Evolutionary conservation across 2,888 invertebrate species (phyloP).

Genomic region (Villa cingulata): DNA sequence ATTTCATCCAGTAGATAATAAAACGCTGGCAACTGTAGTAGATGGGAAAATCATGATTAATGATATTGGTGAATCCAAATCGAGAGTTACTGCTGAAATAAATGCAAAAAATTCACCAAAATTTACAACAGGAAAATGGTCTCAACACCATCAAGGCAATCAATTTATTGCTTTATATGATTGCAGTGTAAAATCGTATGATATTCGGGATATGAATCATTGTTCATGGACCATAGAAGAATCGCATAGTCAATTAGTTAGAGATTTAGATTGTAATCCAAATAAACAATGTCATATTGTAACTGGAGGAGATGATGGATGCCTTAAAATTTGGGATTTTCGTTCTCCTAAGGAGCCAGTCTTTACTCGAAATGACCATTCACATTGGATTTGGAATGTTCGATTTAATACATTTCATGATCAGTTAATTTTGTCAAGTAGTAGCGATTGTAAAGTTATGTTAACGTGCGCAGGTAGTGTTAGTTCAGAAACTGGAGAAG

Average conservation of each 20-base stretch:
- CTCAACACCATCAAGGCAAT: conserved; percentile 64
- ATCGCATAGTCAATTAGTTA: conserved; percentile 75
- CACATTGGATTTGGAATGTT: conserved; percentile 91
- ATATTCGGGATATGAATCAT: conserved; percentile 63
- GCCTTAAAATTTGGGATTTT: conserved; percentile 92
- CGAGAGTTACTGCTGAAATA: conserved; percentile 36
- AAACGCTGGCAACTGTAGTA: conserved; percentile 58
- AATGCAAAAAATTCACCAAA: conserved; percentile 61
- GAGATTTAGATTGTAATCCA: conserved; percentile 95
- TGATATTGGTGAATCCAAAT: conserved; percentile 49
- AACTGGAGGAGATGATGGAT: conserved; percentile 92
- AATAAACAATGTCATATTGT: conserved; percentile 90
- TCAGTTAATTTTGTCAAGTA: conserved; percentile 83
- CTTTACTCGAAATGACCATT: conserved; percentile 67
- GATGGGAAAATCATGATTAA: conserved; percentile 65
- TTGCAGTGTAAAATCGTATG: conserved; percentile 74
- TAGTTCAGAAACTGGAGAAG: conserved; percentile 58
- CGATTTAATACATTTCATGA: conserved; percentile 95
- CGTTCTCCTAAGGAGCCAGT: conserved; percentile 67
- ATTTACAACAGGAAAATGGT: conserved; percentile 83
- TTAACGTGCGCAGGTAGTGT: conserved; percentile 77
- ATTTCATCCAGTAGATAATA: conserved; percentile 72
- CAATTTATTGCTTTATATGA: conserved; percentile 78
- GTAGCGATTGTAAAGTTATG: conserved; percentile 86
- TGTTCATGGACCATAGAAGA: conserved; percentile 71